These are phyloP conservation scores for Halictus rubicundus DNA, from an alignment of 1,140 invertebrate genomes.

Conservation along the genomic window DNA sequence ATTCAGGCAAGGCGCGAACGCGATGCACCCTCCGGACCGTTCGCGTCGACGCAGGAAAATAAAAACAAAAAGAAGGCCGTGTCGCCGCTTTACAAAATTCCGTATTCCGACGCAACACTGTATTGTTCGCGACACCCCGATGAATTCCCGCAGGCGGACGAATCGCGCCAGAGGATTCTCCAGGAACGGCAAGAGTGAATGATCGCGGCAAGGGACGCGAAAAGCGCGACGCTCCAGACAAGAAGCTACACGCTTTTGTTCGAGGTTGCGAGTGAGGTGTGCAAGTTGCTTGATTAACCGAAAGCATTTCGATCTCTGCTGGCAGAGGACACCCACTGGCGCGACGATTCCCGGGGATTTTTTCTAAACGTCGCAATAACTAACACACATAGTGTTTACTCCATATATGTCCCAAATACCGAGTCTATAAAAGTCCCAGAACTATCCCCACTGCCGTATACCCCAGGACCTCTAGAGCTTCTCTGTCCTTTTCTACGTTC, in stretches of 20 bases:
- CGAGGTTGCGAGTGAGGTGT: background rate
- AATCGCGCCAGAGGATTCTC: background rate
- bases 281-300: conserved; percentile 19
- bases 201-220: background rate
- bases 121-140: conserved; percentile 13
- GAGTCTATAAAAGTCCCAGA: no score
- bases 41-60: background rate
- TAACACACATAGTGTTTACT: no score
- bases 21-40: conserved; percentile 36
- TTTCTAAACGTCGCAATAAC: no score
- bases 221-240: background rate
- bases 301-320: background rate
- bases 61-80: background rate
- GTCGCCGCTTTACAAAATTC: conserved; percentile 30
- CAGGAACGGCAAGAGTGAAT: background rate
- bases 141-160: conserved; percentile 38
- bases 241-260: conserved; percentile 14
- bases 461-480: no score
- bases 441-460: no score
- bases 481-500: no score
- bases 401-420: no score
- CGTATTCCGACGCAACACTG: background rate
- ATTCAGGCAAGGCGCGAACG: conserved; percentile 68
- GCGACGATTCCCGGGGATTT: no score
- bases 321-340: no score